A percentile compares a stretch with the other conserved stretches of the same genome.
These are phyloP conservation scores for Kryptolebias ocellatus DNA, from an alignment of 2,797 vertebrate species.

Conservation along the genomic window DNA sequence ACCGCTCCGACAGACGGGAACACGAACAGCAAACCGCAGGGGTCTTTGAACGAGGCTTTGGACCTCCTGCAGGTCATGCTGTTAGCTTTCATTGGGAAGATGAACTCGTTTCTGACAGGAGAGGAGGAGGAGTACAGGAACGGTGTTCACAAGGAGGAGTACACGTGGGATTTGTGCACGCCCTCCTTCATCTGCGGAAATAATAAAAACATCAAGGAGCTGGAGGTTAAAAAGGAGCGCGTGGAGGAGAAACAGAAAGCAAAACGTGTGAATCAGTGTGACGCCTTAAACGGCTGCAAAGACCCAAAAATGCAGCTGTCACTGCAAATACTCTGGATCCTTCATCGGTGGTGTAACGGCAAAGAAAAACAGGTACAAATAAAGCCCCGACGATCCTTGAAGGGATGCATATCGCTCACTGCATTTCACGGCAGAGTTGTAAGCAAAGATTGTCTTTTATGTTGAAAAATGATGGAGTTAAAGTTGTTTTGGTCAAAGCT, in stretches of 20 bases:
- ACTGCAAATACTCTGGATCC: slow-evolving; percentile 91
- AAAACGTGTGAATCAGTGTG: slow-evolving; percentile 40
- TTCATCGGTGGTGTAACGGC: slow-evolving; percentile 89
- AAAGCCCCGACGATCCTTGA: not conserved
- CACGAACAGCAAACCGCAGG: slow-evolving; percentile 51
- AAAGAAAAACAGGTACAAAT: slow-evolving; percentile 86
- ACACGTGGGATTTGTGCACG: slow-evolving; percentile 60
- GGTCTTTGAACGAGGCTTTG: slow-evolving; percentile 84
- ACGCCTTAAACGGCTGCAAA: slow-evolving; percentile 42
- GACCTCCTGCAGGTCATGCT: slow-evolving; percentile 90
- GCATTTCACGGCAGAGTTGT: no score
- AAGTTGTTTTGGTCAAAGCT: no score
- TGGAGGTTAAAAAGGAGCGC: slow-evolving; percentile 35
- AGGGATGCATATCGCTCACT: no score
- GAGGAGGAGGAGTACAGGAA: slow-evolving; percentile 21
- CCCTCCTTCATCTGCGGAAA: slow-evolving; percentile 35
- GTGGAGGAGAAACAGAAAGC: slow-evolving; percentile 48
- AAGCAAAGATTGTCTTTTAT: no score
- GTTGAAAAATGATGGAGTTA: no score
- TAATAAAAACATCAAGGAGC: slow-evolving; percentile 8
- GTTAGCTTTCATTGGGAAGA: slow-evolving; percentile 82
- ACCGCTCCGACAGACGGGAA: slow-evolving; percentile 41
- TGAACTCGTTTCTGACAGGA: slow-evolving; percentile 77
- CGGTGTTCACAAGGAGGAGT: slow-evolving; percentile 67
- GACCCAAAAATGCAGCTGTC: slow-evolving; percentile 87